Evolutionary conservation across 92 coral and sea anemone genomes (phyloP), one percentile per base, ranked within the genome.

Genomic region (Muricea muricata): DNA sequence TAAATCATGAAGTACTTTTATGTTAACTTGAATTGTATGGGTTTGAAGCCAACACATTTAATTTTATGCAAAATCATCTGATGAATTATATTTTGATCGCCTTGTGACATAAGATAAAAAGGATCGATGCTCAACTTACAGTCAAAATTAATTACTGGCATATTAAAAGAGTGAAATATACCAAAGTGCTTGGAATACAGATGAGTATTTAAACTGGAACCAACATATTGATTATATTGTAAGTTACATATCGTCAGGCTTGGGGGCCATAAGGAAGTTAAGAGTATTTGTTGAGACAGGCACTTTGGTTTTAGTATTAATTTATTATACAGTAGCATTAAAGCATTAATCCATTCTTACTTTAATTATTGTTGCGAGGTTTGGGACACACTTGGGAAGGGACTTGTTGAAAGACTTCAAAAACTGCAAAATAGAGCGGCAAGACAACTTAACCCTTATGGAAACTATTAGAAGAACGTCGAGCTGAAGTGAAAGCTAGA

Each of bases 401-500:
- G 63, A 32, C 54, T 14, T 48, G 1, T 25, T 41, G 40, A 47
- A 0, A 71, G 67, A 2, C 46, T 78, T 18, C 73, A 78, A 78
- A 78, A 57, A 56, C 33, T 78, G 0, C 84, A 78, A 78, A 78
- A 78, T 34, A n/a, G 84, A 55, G 84, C 84, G 37, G 84, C 84
- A 9, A 35, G 84, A 24, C 71, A 56, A 1, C 56, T 54, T 40
- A 50, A 17, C 50, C 14, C 50, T 45, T 45, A 17, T 45, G 50
- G 12, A 45, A 8, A 45, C 14, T 17, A 17, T 17, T 45, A 1
- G 50, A 45, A 3, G 12, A 45, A 45, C 50, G 50, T 45, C 9
- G 50, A 17, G 50, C 50, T 13, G 1, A 45, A 45, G 14, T 45
- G 50, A 45, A 45, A 45, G 50, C 50, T 9, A 37, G 42, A 9